Percentiles rank a stretch among this genome's conserved stretches.
phyloP scores from a whole-genome alignment of 2,113 vertebrate species.

The Zootoca vivipara region DNA sequence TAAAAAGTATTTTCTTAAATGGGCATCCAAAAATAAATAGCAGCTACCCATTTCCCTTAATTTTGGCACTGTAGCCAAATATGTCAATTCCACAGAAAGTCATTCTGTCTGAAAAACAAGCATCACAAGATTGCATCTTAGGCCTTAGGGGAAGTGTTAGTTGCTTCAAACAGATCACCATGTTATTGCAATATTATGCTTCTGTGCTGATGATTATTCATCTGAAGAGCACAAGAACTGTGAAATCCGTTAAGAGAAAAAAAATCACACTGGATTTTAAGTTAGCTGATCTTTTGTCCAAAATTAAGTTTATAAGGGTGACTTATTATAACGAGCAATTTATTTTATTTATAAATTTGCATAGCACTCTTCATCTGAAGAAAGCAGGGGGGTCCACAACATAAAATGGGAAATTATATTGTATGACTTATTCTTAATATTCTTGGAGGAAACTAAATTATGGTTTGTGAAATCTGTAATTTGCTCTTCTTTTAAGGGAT shows the following conservation, averaged over 20 bases:
- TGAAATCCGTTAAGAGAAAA: background rate
- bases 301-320: background rate
- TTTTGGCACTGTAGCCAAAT: background rate
- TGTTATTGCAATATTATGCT: background rate
- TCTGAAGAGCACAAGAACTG: background rate
- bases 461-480: background rate
- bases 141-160: background rate
- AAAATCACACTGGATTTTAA: background rate
- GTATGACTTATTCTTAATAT: background rate
- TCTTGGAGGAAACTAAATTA: background rate
- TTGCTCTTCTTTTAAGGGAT: background rate
- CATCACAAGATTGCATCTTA: background rate
- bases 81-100: background rate
- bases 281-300: background rate
- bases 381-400: no score
- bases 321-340: background rate
- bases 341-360: no score
- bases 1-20: background rate
- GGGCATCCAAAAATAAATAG: background rate
- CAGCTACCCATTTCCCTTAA: background rate
- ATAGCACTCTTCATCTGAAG: no score
- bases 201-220: background rate
- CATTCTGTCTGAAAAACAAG: background rate
- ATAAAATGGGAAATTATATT: background rate
- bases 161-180: background rate